Evolutionary conservation across 1,140 invertebrate genomes (phyloP).

Genomic region (Drosophila melanogaster): Release_6_plus_ISO1_MT NT_033777.3:16874001-16874500

Average conservation of each 20-base stretch:
- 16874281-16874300: background rate
- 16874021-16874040: conserved; percentile 76
- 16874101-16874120: conserved; percentile 47
- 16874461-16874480: too few species aligned
- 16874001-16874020: conserved; percentile 79
- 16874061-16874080: conserved; percentile 14
- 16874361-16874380: too few species aligned
- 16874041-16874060: conserved; percentile 14
- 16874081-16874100: conserved; percentile 29
- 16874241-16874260: conserved; percentile 51
- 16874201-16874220: conserved; percentile 64
- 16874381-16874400: too few species aligned
- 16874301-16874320: conserved; percentile 28
- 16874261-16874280: conserved; percentile 3
- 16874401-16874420: too few species aligned
- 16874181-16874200: conserved; percentile 56
- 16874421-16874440: too few species aligned
- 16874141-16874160: conserved; percentile 80
- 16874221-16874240: conserved; percentile 2
- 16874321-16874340: background rate
- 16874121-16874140: conserved; percentile 51
- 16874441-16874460: too few species aligned
- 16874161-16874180: conserved; percentile 76
- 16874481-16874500: background rate
- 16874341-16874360: background rate